phyloP scores from a whole-genome alignment of 92 coral and sea anemone genomes.

The Actinostola sp. region DNA sequence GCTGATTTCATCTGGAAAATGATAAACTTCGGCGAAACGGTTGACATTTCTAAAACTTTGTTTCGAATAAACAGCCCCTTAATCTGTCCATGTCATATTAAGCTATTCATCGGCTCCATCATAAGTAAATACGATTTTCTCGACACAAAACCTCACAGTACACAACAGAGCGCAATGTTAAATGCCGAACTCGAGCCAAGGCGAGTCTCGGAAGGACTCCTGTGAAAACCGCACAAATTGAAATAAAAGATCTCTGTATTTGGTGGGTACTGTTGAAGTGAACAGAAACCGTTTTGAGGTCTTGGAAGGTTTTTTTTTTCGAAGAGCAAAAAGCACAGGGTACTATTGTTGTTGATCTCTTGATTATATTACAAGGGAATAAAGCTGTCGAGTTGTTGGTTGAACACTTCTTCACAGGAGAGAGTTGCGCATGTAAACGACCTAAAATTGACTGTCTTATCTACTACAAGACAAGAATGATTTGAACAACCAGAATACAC shows the following conservation, averaged over 20 bases:
- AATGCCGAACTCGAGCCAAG: constrained; percentile 8
- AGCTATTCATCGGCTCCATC: constrained; percentile 28
- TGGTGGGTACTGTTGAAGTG: constrained; percentile 7
- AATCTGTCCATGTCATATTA: constrained; percentile 35
- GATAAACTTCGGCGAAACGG: constrained; percentile 23
- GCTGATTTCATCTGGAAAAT: constrained; percentile 35
- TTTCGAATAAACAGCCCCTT: constrained; percentile 41
- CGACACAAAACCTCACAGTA: constrained; percentile 9
- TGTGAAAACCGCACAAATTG: constrained; percentile 19
- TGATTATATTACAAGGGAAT: constrained; percentile 21
- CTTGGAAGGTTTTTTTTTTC: constrained; percentile 17
- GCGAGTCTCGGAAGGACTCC: constrained; percentile 18
- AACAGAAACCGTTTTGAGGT: constrained; percentile 19
- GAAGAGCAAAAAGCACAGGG: constrained; percentile 11
- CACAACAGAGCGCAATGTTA: neutral
- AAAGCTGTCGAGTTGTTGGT: neutral
- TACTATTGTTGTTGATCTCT: constrained; percentile 8
- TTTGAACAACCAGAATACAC: neutral
- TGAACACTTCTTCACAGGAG: neutral
- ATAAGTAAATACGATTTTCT: constrained; percentile 25
- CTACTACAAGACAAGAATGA: neutral
- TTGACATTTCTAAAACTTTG: constrained; percentile 25
- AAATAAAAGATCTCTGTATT: neutral
- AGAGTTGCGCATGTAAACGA: neutral
- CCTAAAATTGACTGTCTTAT: neutral